Conservation (phyloP, 2,113 vertebrate genomes). For the Orcinus orca region DNA sequence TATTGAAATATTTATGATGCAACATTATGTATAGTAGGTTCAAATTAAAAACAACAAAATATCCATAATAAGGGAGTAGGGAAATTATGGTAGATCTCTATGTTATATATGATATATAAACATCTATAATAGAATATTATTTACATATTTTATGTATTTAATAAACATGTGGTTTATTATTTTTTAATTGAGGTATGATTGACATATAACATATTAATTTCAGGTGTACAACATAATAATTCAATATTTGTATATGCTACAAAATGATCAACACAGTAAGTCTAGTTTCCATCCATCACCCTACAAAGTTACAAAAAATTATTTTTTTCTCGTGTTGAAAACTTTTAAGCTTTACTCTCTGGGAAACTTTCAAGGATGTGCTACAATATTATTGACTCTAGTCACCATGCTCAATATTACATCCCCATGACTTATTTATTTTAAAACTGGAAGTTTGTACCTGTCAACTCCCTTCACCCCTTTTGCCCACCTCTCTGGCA, state of each 20-base stretch:
- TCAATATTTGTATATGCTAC: neutral
- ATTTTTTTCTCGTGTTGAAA: neutral
- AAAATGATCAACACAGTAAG: neutral
- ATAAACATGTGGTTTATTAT: neutral
- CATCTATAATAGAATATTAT: neutral
- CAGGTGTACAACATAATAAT: neutral
- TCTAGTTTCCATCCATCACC: neutral
- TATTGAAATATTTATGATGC: slow-evolving; percentile 65
- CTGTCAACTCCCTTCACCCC: neutral
- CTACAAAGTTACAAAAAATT: neutral
- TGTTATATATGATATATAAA: neutral
- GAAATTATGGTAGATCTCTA: neutral
- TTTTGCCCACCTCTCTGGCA: neutral
- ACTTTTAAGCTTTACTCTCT: neutral
- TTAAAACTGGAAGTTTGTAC: neutral
- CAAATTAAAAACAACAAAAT: slow-evolving; percentile 43
- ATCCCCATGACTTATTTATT: neutral
- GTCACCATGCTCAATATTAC: neutral
- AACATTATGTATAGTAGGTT: slow-evolving; percentile 43
- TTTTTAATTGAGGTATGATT: neutral
- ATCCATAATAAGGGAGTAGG: neutral
- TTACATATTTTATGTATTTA: neutral
- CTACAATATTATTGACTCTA: neutral
- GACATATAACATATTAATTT: neutral
- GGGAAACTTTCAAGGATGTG: neutral